phyloP scores from a whole-genome alignment of 1,140 invertebrate species.

The Maconellicoccus hirsutus region DNA sequence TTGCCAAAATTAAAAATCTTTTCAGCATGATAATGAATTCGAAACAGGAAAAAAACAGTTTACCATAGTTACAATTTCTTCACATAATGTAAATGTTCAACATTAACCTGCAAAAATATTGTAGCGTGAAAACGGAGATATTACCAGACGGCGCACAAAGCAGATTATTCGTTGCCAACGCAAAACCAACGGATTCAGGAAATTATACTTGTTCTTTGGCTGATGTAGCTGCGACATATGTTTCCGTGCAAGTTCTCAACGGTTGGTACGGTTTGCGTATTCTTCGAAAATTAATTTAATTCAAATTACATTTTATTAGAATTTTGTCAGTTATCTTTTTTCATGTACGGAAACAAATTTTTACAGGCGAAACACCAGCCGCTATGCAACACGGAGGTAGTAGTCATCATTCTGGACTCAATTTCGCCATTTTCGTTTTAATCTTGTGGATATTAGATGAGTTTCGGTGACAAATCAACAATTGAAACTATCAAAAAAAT shows the following conservation, averaged over 20 bases:
- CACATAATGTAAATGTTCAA: neutral
- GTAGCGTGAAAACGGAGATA: constrained; percentile 69
- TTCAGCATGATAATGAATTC: no score
- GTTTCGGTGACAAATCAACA: neutral
- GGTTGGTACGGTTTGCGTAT: constrained; percentile 40
- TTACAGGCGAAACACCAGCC: constrained; percentile 66
- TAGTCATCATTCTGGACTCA: neutral
- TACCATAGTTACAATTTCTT: no score
- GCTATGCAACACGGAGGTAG: constrained; percentile 64
- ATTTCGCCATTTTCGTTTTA: neutral
- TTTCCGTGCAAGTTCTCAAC: constrained; percentile 70
- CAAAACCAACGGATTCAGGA: constrained; percentile 67
- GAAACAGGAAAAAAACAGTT: no score
- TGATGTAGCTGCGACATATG: constrained; percentile 58
- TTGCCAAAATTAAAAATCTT: no score
- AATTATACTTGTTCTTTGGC: constrained; percentile 72
- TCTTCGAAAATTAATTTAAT: neutral
- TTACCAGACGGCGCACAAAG: constrained; percentile 60
- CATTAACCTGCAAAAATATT: constrained; percentile 28
- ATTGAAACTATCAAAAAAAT: neutral
- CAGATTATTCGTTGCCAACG: constrained; percentile 66
- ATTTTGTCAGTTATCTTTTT: neutral
- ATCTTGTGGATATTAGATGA: neutral
- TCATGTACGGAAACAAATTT: constrained; percentile 25
- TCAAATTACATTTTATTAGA: neutral